phyloP scores from a whole-genome alignment of 2,113 vertebrate genomes.

The Panurus biarmicus region DNA sequence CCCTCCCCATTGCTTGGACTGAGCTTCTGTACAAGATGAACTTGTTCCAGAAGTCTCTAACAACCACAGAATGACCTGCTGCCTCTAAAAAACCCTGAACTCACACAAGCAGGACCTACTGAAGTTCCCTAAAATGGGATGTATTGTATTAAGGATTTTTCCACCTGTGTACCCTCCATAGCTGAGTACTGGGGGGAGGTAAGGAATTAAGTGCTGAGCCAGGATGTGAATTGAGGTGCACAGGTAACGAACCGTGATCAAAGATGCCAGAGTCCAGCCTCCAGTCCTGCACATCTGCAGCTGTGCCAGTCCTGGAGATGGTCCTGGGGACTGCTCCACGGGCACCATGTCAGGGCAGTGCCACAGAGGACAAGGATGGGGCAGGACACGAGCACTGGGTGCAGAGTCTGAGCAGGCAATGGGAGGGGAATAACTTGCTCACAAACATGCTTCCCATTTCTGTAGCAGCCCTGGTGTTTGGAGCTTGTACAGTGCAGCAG shows the following conservation, averaged over 20 bases:
- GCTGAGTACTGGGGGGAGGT: neutral
- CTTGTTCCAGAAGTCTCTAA: neutral
- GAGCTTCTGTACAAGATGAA: neutral
- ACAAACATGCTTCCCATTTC: neutral
- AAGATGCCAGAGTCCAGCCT: neutral
- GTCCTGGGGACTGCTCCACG: neutral
- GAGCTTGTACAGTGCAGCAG: neutral
- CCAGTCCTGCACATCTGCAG: neutral
- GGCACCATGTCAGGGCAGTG: neutral
- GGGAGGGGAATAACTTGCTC: neutral
- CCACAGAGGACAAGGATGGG: neutral
- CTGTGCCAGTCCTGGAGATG: neutral
- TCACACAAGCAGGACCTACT: neutral
- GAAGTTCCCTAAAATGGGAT: neutral
- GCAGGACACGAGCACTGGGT: neutral
- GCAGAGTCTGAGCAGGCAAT: neutral
- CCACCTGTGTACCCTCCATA: neutral
- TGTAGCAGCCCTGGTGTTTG: neutral
- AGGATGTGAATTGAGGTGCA: neutral
- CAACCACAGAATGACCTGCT: neutral
- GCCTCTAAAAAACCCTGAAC: neutral
- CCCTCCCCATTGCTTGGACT: fast-evolving
- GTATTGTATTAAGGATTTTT: neutral
- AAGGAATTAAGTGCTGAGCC: neutral
- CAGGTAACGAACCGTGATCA: neutral